Percentiles rank a stretch among this genome's conserved stretches.
phyloP scores from a whole-genome alignment of 2,113 vertebrate genomes.

The Sigmodon hispidus region DNA sequence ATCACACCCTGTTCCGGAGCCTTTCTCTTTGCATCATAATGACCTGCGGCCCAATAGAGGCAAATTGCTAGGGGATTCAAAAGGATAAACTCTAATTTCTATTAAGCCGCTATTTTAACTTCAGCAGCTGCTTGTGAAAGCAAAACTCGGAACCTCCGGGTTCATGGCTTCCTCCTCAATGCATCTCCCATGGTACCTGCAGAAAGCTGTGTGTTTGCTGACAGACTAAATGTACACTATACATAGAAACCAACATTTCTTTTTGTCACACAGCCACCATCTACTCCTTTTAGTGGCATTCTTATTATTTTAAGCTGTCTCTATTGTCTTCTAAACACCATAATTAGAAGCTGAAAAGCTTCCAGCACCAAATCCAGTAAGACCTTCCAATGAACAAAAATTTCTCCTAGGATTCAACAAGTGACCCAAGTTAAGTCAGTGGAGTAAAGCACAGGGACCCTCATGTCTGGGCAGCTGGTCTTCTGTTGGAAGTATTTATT shows the following conservation, averaged over 20 bases:
- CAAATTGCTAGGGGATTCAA: constrained; percentile 80
- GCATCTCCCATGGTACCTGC: constrained; percentile 81
- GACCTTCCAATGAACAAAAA: constrained; percentile 79
- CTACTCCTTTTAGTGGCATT: constrained; percentile 81
- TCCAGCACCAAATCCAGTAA: constrained; percentile 80
- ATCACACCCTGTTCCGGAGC: constrained; percentile 85
- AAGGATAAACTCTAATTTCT: constrained; percentile 84
- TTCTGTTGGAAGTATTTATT: not conserved
- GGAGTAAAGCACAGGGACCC: constrained; percentile 42
- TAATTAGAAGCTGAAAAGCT: constrained; percentile 85
- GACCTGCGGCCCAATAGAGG: constrained; percentile 79
- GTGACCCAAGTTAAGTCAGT: constrained; percentile 68
- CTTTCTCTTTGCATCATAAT: constrained; percentile 87
- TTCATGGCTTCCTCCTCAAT: constrained; percentile 79
- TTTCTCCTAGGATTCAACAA: constrained; percentile 80
- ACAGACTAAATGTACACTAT: constrained; percentile 83
- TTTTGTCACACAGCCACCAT: constrained; percentile 78
- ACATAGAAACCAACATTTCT: constrained; percentile 80
- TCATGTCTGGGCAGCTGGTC: not conserved
- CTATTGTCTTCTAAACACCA: constrained; percentile 86
- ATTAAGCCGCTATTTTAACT: constrained; percentile 83
- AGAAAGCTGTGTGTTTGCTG: constrained; percentile 82
- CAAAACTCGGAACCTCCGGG: constrained; percentile 72
- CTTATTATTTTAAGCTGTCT: constrained; percentile 85
- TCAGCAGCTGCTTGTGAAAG: constrained; percentile 80